These are phyloP conservation scores for Nomada flava DNA, from an alignment of 2,888 invertebrate species.

Conservation along the genomic window DNA sequence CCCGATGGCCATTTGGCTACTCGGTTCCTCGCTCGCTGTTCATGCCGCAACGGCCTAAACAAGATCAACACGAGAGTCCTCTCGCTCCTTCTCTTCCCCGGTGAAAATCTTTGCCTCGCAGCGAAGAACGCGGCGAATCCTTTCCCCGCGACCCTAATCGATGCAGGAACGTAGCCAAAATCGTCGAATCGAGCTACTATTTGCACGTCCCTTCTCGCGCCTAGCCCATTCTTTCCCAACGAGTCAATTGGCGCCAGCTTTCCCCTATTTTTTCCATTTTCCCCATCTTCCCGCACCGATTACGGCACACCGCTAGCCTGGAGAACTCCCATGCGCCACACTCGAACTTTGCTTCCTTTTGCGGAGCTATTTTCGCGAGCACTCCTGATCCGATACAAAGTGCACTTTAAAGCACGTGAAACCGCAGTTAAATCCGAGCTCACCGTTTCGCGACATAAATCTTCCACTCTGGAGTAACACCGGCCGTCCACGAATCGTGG, in stretches of 20 bases:
- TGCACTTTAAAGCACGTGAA: slow-evolving; percentile 29
- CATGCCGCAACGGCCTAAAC: slow-evolving; percentile 61
- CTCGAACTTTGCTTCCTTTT: slow-evolving; percentile 32
- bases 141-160: not conserved
- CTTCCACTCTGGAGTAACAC: slow-evolving; percentile 23
- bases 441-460: slow-evolving; percentile 38
- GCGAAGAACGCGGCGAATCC: slow-evolving; percentile 28
- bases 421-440: slow-evolving; percentile 24
- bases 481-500: slow-evolving; percentile 17
- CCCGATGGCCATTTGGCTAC: slow-evolving; percentile 67
- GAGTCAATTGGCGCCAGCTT: too few relatives aligned
- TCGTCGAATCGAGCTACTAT: slow-evolving; percentile 9
- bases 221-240: not conserved
- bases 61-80: slow-evolving; percentile 68
- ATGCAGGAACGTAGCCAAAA: not conserved
- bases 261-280: not conserved
- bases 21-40: slow-evolving; percentile 44
- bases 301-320: not conserved
- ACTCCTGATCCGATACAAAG: slow-evolving; percentile 37
- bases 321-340: not conserved
- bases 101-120: not conserved
- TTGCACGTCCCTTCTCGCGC: slow-evolving; percentile 15
- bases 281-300: not conserved
- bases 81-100: not conserved
- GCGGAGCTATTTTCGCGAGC: slow-evolving; percentile 44